Base-by-base conservation (phyloP, 2,797 vertebrate species). In the Austrolebias charrua region DNA sequence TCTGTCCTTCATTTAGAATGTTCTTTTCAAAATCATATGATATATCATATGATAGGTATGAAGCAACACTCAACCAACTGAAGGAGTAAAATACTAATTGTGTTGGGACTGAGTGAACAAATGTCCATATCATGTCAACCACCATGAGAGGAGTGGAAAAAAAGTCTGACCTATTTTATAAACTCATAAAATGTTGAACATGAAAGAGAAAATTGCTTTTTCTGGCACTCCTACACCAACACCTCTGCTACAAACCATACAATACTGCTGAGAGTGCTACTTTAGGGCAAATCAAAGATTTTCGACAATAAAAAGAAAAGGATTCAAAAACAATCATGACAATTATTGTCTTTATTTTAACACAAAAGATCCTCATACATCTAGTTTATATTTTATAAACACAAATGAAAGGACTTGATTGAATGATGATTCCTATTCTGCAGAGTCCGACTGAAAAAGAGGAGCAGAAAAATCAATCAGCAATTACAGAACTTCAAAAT, bases 371-470 rank as follows among this genome's bases (percentile, higher is more conserved):
- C 6, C 38, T 24, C 5, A 44, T 65, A 51, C 12, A 44, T n/a
- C 6, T 58, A 47, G 13, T 60, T 63, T 67, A 79, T 76, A 78
- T 79, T 76, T 47, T 74, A 79, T 69, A 56, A 76, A 65, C 57
- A 20, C n/a, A 52, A 54, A 52, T 12, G n/a, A 63, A 60, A 14
- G 9, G 20, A 19, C 62, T 57, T 13, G 38, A 50, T 13, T 46
- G 12, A 42, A 48, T 31, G 35, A 55, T n/a, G 29, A 14, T 14
- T 60, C 33, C 70, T 60, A 82, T 11, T 81, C 75, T 53, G 76
- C 70, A 58, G 73, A 47, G 0, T 83, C 78, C 24, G 66, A 63
- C 86, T 86, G 53, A 55, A 75, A 69, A 52, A 74, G 38, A 58
- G 52, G 4, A 63, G 14, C 5, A 5, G 4, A 18, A 47, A 63